These are phyloP conservation scores for Pipra filicauda DNA, from an alignment of 2,113 vertebrate species.

Conservation along the genomic window DNA sequence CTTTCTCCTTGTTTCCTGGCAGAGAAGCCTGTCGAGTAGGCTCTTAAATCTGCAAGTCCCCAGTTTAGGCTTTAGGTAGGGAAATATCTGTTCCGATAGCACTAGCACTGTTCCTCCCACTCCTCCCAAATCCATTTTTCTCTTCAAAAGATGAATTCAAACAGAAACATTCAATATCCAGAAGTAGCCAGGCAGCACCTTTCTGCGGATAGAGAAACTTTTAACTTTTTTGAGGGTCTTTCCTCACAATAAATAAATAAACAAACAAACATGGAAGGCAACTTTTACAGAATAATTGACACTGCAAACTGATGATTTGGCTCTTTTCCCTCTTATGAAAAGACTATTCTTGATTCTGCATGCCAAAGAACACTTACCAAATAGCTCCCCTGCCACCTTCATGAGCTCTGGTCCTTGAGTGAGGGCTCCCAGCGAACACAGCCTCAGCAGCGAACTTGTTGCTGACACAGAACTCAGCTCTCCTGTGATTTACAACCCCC, in stretches of 20 bases:
- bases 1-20: neutral
- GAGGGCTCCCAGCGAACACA: neutral
- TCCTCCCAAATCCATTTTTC: neutral
- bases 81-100: neutral
- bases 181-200: neutral
- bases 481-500: slow-evolving; percentile 32
- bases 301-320: neutral
- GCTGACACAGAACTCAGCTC: neutral
- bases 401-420: neutral
- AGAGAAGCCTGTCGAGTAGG: neutral
- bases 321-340: neutral
- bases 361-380: neutral
- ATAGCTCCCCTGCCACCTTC: neutral
- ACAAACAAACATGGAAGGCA: neutral
- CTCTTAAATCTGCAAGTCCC: neutral
- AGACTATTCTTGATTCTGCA: neutral
- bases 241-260: neutral
- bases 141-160: neutral
- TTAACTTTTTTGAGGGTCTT: neutral
- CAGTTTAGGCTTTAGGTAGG: neutral
- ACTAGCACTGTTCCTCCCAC: neutral
- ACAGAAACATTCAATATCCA: neutral
- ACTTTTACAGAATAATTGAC: neutral
- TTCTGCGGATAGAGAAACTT: neutral
- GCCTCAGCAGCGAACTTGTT: neutral